These are phyloP conservation scores for Urocyon cinereoargenteus DNA, from an alignment of 2,797 vertebrate genomes.

Conservation along the genomic window DNA sequence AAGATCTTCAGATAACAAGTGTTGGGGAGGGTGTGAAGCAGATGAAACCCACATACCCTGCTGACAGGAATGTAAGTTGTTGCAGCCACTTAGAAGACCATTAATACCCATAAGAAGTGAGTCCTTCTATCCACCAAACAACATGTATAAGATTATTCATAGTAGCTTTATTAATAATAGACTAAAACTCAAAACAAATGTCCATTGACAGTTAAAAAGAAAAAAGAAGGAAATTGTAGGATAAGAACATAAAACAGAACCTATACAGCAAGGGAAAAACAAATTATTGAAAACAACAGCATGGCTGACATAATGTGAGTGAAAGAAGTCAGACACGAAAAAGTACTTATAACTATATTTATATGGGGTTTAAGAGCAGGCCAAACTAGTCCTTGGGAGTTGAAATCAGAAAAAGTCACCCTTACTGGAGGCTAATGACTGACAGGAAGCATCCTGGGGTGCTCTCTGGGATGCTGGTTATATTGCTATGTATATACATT, in stretches of 20 bases:
- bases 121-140: neutral
- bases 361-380: neutral
- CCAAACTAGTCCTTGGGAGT: neutral
- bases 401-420: neutral
- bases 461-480: neutral
- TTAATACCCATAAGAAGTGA: neutral
- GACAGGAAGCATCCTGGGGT: neutral
- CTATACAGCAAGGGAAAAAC: neutral
- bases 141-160: neutral
- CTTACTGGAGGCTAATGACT: neutral
- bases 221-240: neutral
- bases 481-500: neutral
- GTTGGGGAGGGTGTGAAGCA: neutral
- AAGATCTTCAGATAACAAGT: neutral
- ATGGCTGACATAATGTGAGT: neutral
- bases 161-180: neutral
- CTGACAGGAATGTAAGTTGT: neutral
- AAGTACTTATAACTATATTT: neutral
- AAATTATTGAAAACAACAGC: neutral
- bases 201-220: neutral
- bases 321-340: neutral
- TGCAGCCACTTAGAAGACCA: neutral
- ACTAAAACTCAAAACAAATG: neutral
- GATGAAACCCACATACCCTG: neutral
- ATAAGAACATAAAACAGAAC: neutral